Percentiles rank a stretch among this genome's conserved stretches.
phyloP scores from a whole-genome alignment of 1,140 invertebrate species.

The Hyles vespertilio region DNA sequence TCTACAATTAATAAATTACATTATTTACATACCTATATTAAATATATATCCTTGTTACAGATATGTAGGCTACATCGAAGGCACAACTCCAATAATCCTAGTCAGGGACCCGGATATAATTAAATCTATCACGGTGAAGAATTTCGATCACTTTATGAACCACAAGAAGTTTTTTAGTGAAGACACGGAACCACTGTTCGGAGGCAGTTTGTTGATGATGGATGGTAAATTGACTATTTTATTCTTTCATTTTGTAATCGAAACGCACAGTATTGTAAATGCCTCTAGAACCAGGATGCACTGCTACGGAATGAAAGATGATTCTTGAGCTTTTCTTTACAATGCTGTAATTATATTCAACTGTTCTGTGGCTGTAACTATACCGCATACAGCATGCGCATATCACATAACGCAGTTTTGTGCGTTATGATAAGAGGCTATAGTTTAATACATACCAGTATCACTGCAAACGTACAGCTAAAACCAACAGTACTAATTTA shows the following conservation, averaged over 20 bases:
- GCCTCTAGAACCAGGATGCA: not conserved
- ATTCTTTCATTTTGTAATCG: not conserved
- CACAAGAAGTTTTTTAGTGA: conserved; percentile 45
- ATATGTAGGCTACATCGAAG: conserved; percentile 12
- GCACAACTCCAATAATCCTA: conserved; percentile 58
- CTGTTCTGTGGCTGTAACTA: too few relatives aligned
- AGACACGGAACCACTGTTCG: conserved; percentile 9
- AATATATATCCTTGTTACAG: conserved; percentile 1
- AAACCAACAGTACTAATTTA: too few relatives aligned
- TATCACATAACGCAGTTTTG: too few relatives aligned
- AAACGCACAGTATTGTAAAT: not conserved
- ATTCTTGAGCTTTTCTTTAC: too few relatives aligned
- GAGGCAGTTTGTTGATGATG: conserved; percentile 56
- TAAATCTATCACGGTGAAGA: conserved; percentile 68
- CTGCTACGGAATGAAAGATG: too few relatives aligned
- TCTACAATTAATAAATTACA: too few relatives aligned
- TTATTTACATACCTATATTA: too few relatives aligned
- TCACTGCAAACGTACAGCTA: too few relatives aligned
- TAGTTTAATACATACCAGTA: too few relatives aligned
- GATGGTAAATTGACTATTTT: conserved; percentile 12
- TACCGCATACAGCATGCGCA: too few relatives aligned
- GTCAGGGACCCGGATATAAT: conserved; percentile 77
- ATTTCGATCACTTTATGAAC: conserved; percentile 64
- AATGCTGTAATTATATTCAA: too few relatives aligned
- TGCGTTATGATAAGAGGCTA: too few relatives aligned